Evolutionary conservation across 2,888 invertebrate species (phyloP), one percentile per base, ranked within the genome.

Genomic region (Salticus scenicus): DNA sequence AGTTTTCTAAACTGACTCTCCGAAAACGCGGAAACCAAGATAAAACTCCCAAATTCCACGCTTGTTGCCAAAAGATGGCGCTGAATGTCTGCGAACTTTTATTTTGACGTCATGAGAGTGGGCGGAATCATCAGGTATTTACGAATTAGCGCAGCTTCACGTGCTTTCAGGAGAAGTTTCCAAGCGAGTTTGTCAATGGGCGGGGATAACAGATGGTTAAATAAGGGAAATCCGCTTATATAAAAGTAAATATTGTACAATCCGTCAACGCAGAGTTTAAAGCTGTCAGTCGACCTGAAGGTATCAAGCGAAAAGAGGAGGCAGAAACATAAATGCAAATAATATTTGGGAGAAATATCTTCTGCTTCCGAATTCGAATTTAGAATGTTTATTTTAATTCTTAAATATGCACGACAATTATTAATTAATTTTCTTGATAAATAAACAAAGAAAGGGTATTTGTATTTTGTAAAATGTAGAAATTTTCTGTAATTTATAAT

Each of bases 1-100:
- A 57, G 57, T 57, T 57, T 57, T 57, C 57, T 24, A 57, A 20
- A 57, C 57, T 57, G 57, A 57, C 57, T 57, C 57, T n/a, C 57
- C 57, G 24, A 24, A 57, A 5, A 24, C 24, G 4, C 57, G 24
- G 57, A 57, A 57, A 57, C 24, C 57, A 24, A 24, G 57, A 57
- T 57, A 57, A 57, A 57, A 57, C 57, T 57, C 57, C 57, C 24
- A 24, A 57, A 57, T 57, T 57, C 57, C 57, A 12, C 57, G 24
- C 24, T 24, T 1, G 4, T 12, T 1, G 24, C 24, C 57, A 24
- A 57, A 20, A 57, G 57, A 57, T 57, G 57, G 57, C 57, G 24
- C 57, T 20, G 4, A 5, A 24, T 24, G 57, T 57, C 57, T 24
- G 57, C 2, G 20, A 57, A 57, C 14, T 57, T 57, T 57, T n/a